A percentile compares a stretch with the other conserved stretches of the same genome.
Conservation (phyloP, 2,797 vertebrate genomes). For the Zenarchopterus dispar region DNA sequence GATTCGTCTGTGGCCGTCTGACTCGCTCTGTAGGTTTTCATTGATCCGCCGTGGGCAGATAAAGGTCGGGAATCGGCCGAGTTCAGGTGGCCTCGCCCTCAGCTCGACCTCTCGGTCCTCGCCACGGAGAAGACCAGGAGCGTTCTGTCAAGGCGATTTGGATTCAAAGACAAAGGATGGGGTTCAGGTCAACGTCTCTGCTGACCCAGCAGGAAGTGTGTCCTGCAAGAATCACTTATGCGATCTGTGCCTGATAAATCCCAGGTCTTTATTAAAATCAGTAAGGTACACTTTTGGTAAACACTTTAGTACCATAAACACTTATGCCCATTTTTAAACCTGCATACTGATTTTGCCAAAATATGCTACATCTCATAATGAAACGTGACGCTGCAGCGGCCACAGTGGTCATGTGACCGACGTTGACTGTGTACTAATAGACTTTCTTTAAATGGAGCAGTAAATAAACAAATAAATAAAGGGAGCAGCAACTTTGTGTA, state of each 20-base stretch:
- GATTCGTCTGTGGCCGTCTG: constrained; percentile 7
- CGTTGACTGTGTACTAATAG: too few species aligned
- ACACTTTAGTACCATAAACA: too few species aligned
- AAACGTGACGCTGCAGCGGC: too few species aligned
- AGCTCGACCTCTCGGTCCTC: constrained; percentile 7
- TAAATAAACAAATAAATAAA: too few species aligned
- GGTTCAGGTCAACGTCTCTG: constrained; percentile 12
- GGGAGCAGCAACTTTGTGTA: too few species aligned
- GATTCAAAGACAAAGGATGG: constrained; percentile 17
- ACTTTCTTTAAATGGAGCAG: too few species aligned
- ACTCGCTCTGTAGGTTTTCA: constrained; percentile 9
- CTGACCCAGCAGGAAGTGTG: constrained; percentile 27
- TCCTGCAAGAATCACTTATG: constrained; percentile 3
- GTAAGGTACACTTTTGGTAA: too few species aligned
- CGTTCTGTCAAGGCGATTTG: constrained; percentile 3
- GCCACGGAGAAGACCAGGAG: constrained; percentile 23
- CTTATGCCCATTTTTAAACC: too few species aligned
- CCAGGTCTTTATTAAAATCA: background rate
- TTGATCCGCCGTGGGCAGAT: constrained; percentile 16
- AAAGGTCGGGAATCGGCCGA: constrained; percentile 29
- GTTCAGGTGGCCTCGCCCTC: background rate
- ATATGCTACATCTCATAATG: too few species aligned
- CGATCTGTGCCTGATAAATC: background rate
- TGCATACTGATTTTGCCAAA: too few species aligned
- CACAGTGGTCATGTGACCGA: too few species aligned